phyloP scores from a whole-genome alignment of 1,140 invertebrate species.

The Pachypeltis micranthus region DNA sequence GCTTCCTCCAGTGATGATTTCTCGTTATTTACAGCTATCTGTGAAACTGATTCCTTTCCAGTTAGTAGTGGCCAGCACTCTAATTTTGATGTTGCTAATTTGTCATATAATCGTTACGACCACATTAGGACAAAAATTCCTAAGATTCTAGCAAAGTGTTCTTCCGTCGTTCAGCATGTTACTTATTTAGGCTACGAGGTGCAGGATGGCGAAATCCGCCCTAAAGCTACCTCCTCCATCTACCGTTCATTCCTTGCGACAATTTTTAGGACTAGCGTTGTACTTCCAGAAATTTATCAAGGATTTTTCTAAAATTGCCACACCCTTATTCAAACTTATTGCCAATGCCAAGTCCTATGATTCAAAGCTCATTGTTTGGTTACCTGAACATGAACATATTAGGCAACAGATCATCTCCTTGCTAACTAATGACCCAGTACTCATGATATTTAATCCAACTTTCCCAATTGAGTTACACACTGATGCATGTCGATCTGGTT shows the following conservation, averaged over 20 bases:
- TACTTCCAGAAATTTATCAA: constrained; percentile 31
- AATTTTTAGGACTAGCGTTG: constrained; percentile 26
- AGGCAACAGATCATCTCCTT: neutral
- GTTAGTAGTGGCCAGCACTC: too few relatives aligned
- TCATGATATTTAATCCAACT: constrained; percentile 31
- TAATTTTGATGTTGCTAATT: too few relatives aligned
- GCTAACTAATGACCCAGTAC: constrained; percentile 27
- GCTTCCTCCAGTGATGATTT: too few relatives aligned
- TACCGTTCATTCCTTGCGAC: constrained; percentile 27
- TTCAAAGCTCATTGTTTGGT: constrained; percentile 1
- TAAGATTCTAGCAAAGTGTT: too few relatives aligned
- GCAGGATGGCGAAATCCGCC: constrained; percentile 20
- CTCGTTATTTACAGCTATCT: too few relatives aligned
- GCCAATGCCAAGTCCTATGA: neutral
- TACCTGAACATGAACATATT: neutral
- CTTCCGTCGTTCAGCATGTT: too few relatives aligned
- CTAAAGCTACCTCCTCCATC: constrained; percentile 24
- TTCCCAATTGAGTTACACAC: constrained; percentile 29
- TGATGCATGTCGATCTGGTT: constrained; percentile 23
- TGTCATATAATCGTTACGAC: too few relatives aligned
- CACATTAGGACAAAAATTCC: too few relatives aligned
- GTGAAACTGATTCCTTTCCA: too few relatives aligned
- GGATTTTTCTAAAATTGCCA: constrained; percentile 26
- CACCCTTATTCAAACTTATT: constrained; percentile 23
- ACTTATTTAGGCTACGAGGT: constrained; percentile 30